phyloP scores from a whole-genome alignment of 2,113 vertebrate species.

The Psittacus erithacus region DNA sequence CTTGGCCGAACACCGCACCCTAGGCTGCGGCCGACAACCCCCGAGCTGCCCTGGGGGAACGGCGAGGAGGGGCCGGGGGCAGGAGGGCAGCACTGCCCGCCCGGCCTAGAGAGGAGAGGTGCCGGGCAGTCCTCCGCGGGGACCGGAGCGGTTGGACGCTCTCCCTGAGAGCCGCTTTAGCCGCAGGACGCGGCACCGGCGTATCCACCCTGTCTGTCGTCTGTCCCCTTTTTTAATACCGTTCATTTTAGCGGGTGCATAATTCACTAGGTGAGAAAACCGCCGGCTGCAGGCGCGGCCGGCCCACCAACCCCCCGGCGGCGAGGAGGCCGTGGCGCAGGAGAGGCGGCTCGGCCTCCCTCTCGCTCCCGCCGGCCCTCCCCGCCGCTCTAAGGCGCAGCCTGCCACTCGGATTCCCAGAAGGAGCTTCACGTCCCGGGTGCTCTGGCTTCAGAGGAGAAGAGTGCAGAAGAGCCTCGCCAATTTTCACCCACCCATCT shows the following conservation, averaged over 20 bases:
- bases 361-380: background rate
- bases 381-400: background rate
- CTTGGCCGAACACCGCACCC: no score
- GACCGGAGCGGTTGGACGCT: background rate
- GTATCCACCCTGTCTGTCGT: background rate
- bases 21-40: background rate
- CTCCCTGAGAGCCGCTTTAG: background rate
- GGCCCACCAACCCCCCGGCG: background rate
- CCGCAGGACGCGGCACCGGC: background rate
- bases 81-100: background rate
- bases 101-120: background rate
- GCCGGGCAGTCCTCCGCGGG: background rate
- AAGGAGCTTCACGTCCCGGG: background rate
- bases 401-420: background rate
- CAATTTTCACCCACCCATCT: background rate
- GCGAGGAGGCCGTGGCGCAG: background rate
- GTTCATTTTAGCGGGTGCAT: background rate
- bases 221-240: background rate
- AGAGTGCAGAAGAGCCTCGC: background rate
- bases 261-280: no score
- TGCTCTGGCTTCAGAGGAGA: background rate
- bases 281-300: background rate
- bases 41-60: background rate
- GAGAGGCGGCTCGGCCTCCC: no score
- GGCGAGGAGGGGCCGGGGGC: background rate